Percentiles rank a stretch among this genome's conserved stretches.
phyloP scores from a whole-genome alignment of 64 coral and sea anemone species.

The Catalaphyllia jardinei region DNA sequence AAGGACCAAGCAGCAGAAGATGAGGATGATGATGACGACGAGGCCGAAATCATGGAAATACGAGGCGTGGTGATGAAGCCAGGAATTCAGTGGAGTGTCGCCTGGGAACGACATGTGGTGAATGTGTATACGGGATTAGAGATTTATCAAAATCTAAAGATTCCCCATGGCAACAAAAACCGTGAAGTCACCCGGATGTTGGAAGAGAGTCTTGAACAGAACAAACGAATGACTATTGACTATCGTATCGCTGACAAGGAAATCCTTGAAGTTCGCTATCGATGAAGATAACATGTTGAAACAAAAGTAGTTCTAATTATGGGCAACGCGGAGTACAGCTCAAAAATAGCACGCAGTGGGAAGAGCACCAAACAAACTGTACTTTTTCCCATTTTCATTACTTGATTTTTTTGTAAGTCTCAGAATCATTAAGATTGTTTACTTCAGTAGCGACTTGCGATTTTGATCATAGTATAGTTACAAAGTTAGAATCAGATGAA shows the following conservation, averaged over 20 bases:
- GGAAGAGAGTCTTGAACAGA: slow-evolving; percentile 52
- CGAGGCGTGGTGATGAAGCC: slow-evolving; percentile 54
- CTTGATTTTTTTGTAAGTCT: not conserved
- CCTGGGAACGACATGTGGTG: slow-evolving; percentile 57
- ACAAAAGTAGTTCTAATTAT: no score
- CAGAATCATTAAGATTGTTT: no score
- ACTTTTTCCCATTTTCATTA: no score
- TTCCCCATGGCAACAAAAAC: slow-evolving; percentile 28
- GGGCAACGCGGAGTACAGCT: no score
- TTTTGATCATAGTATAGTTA: no score
- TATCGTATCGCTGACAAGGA: slow-evolving; percentile 61
- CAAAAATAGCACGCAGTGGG: no score
- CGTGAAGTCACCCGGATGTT: slow-evolving; percentile 59
- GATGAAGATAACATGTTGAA: not conserved
- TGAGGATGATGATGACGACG: slow-evolving; percentile 42
- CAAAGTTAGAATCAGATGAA: no score
- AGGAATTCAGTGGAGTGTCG: slow-evolving; percentile 56
- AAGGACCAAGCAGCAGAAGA: not conserved
- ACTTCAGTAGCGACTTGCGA: no score
- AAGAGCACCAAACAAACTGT: no score
- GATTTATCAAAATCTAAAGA: slow-evolving; percentile 57
- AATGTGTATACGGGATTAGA: slow-evolving; percentile 66
- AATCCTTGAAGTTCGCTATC: slow-evolving; percentile 49
- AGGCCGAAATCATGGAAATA: slow-evolving; percentile 69
- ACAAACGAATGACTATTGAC: slow-evolving; percentile 72